These are phyloP conservation scores for Ptiloglossa arizonensis DNA, from an alignment of 1,140 invertebrate species.

Conservation along the genomic window DNA sequence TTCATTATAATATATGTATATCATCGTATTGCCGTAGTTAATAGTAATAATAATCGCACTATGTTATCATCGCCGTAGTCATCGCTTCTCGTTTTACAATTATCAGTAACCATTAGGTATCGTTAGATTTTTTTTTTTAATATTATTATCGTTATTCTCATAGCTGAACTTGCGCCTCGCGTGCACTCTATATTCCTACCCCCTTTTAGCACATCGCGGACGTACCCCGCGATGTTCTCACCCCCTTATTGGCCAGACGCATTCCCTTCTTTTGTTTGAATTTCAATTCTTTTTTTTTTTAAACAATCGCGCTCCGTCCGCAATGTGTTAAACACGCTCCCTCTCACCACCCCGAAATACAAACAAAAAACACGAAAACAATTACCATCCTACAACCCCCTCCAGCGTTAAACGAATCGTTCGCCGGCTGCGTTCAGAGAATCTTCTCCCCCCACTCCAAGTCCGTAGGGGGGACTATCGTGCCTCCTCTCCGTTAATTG, in stretches of 20 bases:
- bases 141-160: constrained; percentile 51
- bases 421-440: too few species aligned
- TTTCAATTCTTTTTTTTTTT: too few species aligned
- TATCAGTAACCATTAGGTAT: constrained; percentile 36
- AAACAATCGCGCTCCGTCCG: too few species aligned
- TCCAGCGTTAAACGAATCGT: neutral
- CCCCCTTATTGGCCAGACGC: too few species aligned
- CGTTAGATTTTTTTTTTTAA: constrained; percentile 42
- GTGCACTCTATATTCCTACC: constrained; percentile 5
- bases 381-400: neutral
- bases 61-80: constrained; percentile 60
- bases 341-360: neutral
- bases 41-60: constrained; percentile 65
- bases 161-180: constrained; percentile 40
- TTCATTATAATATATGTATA: constrained; percentile 68
- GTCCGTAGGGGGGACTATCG: too few species aligned
- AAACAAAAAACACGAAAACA: neutral
- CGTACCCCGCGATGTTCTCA: too few species aligned
- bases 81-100: constrained; percentile 49
- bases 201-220: neutral
- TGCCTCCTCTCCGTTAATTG: too few species aligned
- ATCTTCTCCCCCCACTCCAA: too few species aligned
- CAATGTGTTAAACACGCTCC: too few species aligned
- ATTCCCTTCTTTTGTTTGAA: too few species aligned
- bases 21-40: constrained; percentile 64